phyloP scores from a whole-genome alignment of 2,888 invertebrate genomes.

The Glyphotaelius pellucidus region DNA sequence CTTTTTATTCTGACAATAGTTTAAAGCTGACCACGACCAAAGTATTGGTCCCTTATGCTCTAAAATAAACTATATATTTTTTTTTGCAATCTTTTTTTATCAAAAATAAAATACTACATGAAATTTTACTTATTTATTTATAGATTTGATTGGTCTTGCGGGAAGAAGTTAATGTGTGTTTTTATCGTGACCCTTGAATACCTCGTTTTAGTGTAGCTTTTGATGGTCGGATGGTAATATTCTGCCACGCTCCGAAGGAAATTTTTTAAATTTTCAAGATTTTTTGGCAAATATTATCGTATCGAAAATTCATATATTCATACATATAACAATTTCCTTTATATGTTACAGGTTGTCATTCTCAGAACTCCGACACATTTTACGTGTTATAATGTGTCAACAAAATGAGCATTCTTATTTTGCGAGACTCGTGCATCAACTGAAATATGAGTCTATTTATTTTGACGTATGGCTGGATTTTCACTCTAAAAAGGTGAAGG shows the following conservation, averaged over 20 bases:
- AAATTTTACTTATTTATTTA: too few relatives aligned
- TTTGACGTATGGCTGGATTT: slow-evolving; percentile 48
- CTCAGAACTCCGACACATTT: neutral
- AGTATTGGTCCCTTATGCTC: too few relatives aligned
- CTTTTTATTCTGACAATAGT: too few relatives aligned
- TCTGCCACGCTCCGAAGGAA: neutral
- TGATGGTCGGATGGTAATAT: neutral
- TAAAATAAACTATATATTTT: too few relatives aligned
- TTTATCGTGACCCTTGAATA: neutral
- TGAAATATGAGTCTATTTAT: slow-evolving; percentile 51
- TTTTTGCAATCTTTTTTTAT: too few relatives aligned
- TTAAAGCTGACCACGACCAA: too few relatives aligned
- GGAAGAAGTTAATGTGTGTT: neutral
- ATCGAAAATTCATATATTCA: neutral
- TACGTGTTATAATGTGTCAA: slow-evolving; percentile 17
- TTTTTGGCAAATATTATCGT: neutral
- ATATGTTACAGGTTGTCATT: neutral
- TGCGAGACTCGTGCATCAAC: slow-evolving; percentile 41
- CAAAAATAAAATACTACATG: too few relatives aligned
- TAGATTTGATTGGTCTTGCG: too few relatives aligned
- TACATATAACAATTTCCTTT: neutral
- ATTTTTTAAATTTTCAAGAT: neutral
- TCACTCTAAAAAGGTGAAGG: slow-evolving; percentile 16
- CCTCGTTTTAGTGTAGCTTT: neutral
- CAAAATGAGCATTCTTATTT: slow-evolving; percentile 45